Evolutionary conservation across 2,797 vertebrate genomes (phyloP), one percentile per base, ranked within the genome.

Genomic region (Diplodus puntazzo): DNA sequence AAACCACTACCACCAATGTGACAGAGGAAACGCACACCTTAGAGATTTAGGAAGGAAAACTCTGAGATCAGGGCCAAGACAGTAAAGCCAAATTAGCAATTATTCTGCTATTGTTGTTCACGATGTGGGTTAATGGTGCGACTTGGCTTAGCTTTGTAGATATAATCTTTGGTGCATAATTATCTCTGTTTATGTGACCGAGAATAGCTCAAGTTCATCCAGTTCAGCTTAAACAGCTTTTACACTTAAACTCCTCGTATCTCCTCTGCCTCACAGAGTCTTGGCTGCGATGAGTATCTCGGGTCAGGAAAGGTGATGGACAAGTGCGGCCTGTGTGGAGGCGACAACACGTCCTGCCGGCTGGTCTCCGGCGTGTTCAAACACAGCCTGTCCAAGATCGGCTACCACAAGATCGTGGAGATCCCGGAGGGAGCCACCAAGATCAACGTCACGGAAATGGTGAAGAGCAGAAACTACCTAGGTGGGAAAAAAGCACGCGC

Each of bases 321-420:
- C 94, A 97, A 93, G 81, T 99, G 98, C 20, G 98, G 98, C n/a
- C 95, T 98, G 87, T 99, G 98, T 5, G 98, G 97, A 66, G 98
- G 98, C 3, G 96, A 98, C 90, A 97, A 98, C 95, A 94, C 95
- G 0, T 95, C 96, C 88, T 99, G 98, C 85, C 95, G 94, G 81
- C 95, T 99, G 55, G 95, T 99, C 74, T 98, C 98, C 0, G 98
- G 98, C 23, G 91, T 98, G 81, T 99, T 97, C 89, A 96, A 96
- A 82, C 96, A 97, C 62, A 96, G 95, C 5, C 92, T 98, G 76
- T 92, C 96, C 80, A 98, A 96, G 85, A 95, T 99, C 45, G 98
- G 98, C 89, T 99, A 99, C 90, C 98, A 99, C 93, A 98, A 98
- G 80, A 96, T 99, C n/a, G 93, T 98, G 52, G 98, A 99, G 94